Conservation (phyloP, 2,797 vertebrate genomes). For the Emydoidea blandingii region DNA sequence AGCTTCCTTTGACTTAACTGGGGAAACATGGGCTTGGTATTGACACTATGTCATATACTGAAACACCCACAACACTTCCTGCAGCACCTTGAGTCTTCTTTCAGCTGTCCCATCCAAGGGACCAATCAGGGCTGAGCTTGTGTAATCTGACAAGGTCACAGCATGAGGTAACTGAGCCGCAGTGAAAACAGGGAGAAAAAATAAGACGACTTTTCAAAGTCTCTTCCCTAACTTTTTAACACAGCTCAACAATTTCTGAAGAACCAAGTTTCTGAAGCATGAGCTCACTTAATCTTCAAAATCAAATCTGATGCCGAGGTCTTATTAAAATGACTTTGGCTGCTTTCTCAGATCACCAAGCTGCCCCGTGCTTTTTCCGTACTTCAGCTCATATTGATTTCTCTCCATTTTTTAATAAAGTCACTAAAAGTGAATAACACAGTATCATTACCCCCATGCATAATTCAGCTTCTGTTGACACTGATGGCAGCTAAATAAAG, state of each 20-base stretch:
- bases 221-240: background rate
- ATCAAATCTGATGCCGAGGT: background rate
- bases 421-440: slow-evolving; percentile 54
- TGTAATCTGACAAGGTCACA: background rate
- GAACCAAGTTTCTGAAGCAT: background rate
- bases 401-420: slow-evolving; percentile 57
- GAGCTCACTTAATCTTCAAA: slow-evolving; percentile 38
- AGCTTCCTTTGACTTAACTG: background rate
- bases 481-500: slow-evolving; percentile 58
- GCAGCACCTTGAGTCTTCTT: background rate
- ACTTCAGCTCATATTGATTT: slow-evolving; percentile 55
- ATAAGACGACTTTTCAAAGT: background rate
- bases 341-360: slow-evolving; percentile 32
- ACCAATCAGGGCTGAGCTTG: background rate
- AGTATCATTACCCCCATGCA: slow-evolving; percentile 49
- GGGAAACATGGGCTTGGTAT: background rate
- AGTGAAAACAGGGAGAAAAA: background rate
- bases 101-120: background rate
- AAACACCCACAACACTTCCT: background rate
- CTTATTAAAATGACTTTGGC: slow-evolving; percentile 28
- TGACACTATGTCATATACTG: background rate
- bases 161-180: background rate
- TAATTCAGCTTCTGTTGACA: slow-evolving; percentile 66
- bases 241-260: background rate
- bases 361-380: slow-evolving; percentile 29